Evolutionary conservation across 2,113 vertebrate genomes (phyloP).

Genomic region (Nibea coibor): DNA sequence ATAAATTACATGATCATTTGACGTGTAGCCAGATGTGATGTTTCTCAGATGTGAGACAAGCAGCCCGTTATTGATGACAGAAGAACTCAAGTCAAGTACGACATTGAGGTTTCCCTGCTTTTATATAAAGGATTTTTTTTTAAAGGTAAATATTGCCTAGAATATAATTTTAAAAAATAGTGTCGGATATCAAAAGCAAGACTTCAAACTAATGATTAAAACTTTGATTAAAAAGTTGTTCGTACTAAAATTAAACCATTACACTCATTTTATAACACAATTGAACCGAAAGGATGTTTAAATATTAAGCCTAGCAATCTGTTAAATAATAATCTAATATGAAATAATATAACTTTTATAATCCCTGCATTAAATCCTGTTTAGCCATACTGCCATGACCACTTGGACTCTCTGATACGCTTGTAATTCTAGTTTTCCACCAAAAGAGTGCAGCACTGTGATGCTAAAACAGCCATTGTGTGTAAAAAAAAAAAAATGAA

Average conservation of each 20-base stretch:
- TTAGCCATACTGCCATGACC: background rate
- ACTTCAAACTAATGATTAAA: background rate
- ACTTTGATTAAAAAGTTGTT: background rate
- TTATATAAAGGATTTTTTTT: background rate
- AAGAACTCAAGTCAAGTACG: background rate
- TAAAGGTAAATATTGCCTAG: background rate
- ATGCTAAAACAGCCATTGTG: too few species aligned
- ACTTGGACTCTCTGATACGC: background rate
- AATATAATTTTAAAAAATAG: background rate
- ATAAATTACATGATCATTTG: constrained; percentile 60
- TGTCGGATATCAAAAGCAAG: background rate
- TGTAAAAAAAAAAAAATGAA: too few species aligned
- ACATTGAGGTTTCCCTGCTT: too few species aligned
- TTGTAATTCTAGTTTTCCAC: constrained; percentile 7
- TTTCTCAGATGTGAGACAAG: constrained; percentile 31
- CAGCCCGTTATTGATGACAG: background rate
- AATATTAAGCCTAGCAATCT: too few species aligned
- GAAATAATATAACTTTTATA: too few species aligned
- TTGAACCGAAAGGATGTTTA: background rate
- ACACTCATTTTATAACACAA: background rate
- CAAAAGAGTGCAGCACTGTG: constrained; percentile 7
- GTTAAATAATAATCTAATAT: background rate
- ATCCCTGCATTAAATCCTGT: background rate
- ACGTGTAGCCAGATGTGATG: constrained; percentile 24
- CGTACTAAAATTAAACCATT: background rate